Evolutionary conservation across 2,113 vertebrate species (phyloP).

Genomic region (Pogonocichla stellata): DNA sequence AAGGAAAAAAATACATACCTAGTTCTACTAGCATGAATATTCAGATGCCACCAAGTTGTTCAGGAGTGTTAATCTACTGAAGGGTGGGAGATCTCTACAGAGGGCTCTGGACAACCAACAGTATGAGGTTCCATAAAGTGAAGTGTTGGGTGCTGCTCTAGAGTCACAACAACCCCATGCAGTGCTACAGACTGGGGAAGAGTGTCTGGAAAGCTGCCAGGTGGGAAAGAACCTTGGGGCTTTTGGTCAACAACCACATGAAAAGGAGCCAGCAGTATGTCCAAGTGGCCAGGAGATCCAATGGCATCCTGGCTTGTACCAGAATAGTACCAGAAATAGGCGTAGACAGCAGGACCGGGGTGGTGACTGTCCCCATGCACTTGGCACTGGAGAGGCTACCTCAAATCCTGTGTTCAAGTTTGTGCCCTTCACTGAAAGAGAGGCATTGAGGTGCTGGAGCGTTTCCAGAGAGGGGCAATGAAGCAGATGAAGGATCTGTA

Average conservation of each 20-base stretch:
- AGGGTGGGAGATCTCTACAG: background rate
- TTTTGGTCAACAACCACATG: rapidly evolving
- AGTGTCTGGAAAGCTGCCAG: background rate
- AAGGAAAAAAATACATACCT: background rate
- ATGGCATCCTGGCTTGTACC: background rate
- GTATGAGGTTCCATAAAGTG: background rate
- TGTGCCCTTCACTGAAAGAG: background rate
- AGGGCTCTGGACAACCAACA: rapidly evolving
- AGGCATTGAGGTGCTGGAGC: rapidly evolving
- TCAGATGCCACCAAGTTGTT: rapidly evolving
- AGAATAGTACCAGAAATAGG: background rate
- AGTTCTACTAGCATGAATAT: background rate
- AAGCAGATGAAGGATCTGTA: background rate
- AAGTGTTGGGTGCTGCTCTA: background rate
- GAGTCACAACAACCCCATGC: background rate
- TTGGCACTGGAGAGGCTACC: rapidly evolving
- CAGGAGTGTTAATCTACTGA: rapidly evolving
- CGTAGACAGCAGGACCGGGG: background rate
- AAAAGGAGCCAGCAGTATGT: background rate
- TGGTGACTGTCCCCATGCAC: rapidly evolving
- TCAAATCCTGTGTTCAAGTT: background rate
- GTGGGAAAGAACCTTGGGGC: background rate
- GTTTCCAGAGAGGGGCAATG: background rate
- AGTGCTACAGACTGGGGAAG: rapidly evolving
- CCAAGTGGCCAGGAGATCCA: background rate